phyloP scores from a whole-genome alignment of 1,140 invertebrate species.

The Lutraria rhynchaena region DNA sequence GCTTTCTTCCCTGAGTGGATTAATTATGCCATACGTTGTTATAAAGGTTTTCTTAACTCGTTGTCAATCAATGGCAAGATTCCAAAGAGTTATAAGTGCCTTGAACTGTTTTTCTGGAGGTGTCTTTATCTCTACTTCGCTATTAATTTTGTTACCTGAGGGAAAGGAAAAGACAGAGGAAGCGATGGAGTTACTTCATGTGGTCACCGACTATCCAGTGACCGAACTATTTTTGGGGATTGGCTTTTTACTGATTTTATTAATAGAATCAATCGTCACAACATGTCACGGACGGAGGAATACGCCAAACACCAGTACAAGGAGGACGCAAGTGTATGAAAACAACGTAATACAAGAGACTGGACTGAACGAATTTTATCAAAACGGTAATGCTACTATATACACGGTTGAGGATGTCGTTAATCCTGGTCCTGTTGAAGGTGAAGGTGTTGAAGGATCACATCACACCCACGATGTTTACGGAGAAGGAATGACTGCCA shows the following conservation, averaged over 20 bases:
- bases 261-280: slow-evolving; percentile 83
- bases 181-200: not conserved
- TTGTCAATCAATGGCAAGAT: not conserved
- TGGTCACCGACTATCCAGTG: slow-evolving; percentile 59
- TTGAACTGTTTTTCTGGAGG: slow-evolving; percentile 84
- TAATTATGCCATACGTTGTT: slow-evolving; percentile 9
- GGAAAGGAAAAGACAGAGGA: slow-evolving; percentile 78
- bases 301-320: too few relatives aligned
- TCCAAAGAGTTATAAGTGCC: slow-evolving; percentile 14
- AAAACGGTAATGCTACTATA: not conserved
- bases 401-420: not conserved
- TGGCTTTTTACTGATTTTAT: slow-evolving; percentile 85
- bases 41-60: not conserved
- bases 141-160: slow-evolving; percentile 84
- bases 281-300: slow-evolving; percentile 54
- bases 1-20: slow-evolving; percentile 33
- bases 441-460: not conserved
- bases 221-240: slow-evolving; percentile 77
- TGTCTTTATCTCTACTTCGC: slow-evolving; percentile 84
- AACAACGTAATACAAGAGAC: not conserved
- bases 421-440: too few relatives aligned
- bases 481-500: slow-evolving; percentile 36
- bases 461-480: not conserved
- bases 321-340: not conserved
- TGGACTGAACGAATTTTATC: not conserved